Evolutionary conservation across 2,797 vertebrate genomes (phyloP).

Genomic region (Eremophila alpestris): DNA sequence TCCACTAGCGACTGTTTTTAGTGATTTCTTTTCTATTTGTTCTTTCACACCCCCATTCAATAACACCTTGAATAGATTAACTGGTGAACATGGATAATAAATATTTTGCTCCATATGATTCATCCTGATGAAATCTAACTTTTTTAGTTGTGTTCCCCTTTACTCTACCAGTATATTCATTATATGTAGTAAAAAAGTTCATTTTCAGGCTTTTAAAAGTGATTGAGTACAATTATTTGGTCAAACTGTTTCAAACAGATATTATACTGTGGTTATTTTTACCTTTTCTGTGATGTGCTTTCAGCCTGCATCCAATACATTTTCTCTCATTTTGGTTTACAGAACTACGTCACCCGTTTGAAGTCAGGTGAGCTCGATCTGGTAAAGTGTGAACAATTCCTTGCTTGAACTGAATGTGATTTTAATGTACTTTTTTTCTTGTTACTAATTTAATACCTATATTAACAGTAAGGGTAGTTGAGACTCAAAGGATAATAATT

Average conservation of each 20-base stretch:
- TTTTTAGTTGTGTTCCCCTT: neutral
- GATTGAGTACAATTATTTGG: neutral
- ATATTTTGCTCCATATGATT: neutral
- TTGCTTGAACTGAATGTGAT: neutral
- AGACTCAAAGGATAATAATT: neutral
- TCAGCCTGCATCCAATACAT: neutral
- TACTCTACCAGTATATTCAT: neutral
- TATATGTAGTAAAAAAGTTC: neutral
- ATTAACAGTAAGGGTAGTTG: neutral
- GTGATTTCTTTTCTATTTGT: neutral
- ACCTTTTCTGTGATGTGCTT: neutral
- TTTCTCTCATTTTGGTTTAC: neutral
- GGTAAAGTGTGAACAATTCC: neutral
- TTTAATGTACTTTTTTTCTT: neutral
- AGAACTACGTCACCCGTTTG: neutral
- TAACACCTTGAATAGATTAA: neutral
- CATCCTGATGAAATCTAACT: neutral
- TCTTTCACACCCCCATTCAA: neutral
- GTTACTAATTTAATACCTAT: neutral
- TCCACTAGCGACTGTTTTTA: neutral
- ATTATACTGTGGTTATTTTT: fast-evolving
- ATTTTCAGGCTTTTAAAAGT: neutral
- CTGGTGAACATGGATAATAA: neutral
- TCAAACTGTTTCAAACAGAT: neutral
- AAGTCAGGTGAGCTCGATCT: neutral